Percentiles rank a stretch among this genome's conserved stretches.
These are phyloP conservation scores for Lamprotornis superbus DNA, from an alignment of 2,113 vertebrate genomes.

Conservation along the genomic window DNA sequence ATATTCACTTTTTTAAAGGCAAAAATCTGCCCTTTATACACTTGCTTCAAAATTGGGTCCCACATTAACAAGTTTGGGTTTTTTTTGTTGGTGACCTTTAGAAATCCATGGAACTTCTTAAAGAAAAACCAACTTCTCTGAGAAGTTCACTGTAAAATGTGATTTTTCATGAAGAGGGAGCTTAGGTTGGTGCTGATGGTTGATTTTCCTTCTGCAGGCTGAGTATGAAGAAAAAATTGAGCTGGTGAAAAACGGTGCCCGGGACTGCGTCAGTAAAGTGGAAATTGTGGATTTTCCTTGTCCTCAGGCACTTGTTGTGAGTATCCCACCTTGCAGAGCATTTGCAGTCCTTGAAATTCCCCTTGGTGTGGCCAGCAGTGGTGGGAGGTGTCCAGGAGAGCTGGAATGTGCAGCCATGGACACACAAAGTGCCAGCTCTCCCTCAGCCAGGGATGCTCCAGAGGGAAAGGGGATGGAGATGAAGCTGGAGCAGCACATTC, in stretches of 20 bases:
- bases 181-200: background rate
- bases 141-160: background rate
- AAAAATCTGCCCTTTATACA: background rate
- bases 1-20: background rate
- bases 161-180: background rate
- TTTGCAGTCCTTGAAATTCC: background rate
- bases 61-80: background rate
- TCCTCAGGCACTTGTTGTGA: constrained; percentile 60
- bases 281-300: constrained; percentile 3
- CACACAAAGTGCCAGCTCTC: background rate
- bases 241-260: constrained; percentile 65
- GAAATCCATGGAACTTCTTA: background rate
- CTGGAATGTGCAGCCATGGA: background rate
- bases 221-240: constrained; percentile 78
- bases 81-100: background rate
- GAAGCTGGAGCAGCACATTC: background rate
- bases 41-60: background rate
- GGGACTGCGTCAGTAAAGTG: constrained; percentile 50
- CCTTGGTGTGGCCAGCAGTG: rapidly evolving
- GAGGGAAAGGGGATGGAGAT: background rate
- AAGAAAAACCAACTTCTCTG: background rate
- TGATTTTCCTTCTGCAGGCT: constrained; percentile 55
- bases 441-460: background rate
- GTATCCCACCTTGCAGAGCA: background rate
- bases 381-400: rapidly evolving